A percentile compares a stretch with the other conserved stretches of the same genome.
These are phyloP conservation scores for Caenorhabditis japonica DNA, from an alignment of 2,888 invertebrate genomes.

Conservation along the genomic window DNA sequence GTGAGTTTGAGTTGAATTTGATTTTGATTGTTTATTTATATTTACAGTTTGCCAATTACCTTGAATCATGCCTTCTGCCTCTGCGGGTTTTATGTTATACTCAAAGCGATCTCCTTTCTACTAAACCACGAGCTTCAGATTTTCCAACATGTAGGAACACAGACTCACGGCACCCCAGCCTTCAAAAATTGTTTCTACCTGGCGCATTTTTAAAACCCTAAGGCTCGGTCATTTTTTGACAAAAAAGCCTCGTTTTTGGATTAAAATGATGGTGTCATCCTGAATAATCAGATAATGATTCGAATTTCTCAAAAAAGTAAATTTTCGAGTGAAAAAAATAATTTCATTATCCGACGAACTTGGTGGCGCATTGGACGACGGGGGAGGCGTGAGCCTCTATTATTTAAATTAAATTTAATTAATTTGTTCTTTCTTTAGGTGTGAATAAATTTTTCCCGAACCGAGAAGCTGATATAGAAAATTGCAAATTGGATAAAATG, in stretches of 20 bases:
- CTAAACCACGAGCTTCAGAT: constrained; percentile 66
- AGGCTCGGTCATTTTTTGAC: too few species aligned
- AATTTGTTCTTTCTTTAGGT: constrained; percentile 24
- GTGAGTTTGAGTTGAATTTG: constrained; percentile 58
- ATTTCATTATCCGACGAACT: too few species aligned
- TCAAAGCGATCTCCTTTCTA: constrained; percentile 72
- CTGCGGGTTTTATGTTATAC: constrained; percentile 74
- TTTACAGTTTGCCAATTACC: constrained; percentile 76
- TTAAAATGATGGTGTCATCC: too few species aligned
- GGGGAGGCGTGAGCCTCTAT: too few species aligned
- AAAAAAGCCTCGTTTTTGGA: too few species aligned
- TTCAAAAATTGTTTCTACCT: too few species aligned
- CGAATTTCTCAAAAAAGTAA: neutral
- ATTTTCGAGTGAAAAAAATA: too few species aligned
- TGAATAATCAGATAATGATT: neutral
- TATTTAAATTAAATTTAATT: neutral
- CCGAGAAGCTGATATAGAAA: constrained; percentile 32
- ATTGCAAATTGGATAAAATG: constrained; percentile 55
- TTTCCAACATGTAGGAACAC: constrained; percentile 66
- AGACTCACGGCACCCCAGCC: too few species aligned
- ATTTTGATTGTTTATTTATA: too few species aligned
- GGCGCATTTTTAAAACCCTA: too few species aligned
- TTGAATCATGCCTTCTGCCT: constrained; percentile 74
- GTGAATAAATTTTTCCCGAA: constrained; percentile 52
- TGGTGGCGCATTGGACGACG: too few species aligned